phyloP scores from a whole-genome alignment of 2,113 vertebrate genomes.

The Parus major region DNA sequence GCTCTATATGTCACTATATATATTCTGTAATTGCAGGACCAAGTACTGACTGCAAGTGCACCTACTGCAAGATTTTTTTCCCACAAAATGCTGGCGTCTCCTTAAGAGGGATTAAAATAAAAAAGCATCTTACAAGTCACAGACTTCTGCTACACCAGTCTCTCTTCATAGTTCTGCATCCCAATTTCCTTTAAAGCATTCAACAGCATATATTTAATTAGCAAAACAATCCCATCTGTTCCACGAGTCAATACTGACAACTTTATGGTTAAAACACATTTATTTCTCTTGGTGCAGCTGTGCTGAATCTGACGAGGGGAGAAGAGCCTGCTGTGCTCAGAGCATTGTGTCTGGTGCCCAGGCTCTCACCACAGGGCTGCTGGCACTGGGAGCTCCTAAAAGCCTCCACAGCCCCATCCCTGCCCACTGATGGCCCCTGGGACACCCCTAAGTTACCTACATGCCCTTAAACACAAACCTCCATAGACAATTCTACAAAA shows the following conservation, averaged over 20 bases:
- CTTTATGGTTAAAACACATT: neutral
- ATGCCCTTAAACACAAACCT: neutral
- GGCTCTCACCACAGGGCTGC: neutral
- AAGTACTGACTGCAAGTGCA: neutral
- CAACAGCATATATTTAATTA: constrained; percentile 25
- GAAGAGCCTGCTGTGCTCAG: neutral
- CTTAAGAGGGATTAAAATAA: neutral
- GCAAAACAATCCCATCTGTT: constrained; percentile 44
- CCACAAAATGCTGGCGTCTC: neutral
- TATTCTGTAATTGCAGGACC: neutral
- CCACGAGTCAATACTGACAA: constrained; percentile 16
- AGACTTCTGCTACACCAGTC: neutral
- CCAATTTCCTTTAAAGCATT: neutral
- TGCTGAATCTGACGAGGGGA: neutral
- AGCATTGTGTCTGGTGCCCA: neutral
- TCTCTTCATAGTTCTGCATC: neutral
- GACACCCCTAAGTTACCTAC: accelerated
- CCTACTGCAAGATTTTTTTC: neutral
- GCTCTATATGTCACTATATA: accelerated
- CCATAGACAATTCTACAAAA: neutral
- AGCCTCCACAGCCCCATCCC: neutral
- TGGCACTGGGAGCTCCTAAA: neutral
- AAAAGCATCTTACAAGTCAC: neutral
- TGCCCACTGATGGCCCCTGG: neutral
- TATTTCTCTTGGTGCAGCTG: neutral